Conservation (phyloP, 2,797 vertebrate species). For the Amniataba percoides region DNA sequence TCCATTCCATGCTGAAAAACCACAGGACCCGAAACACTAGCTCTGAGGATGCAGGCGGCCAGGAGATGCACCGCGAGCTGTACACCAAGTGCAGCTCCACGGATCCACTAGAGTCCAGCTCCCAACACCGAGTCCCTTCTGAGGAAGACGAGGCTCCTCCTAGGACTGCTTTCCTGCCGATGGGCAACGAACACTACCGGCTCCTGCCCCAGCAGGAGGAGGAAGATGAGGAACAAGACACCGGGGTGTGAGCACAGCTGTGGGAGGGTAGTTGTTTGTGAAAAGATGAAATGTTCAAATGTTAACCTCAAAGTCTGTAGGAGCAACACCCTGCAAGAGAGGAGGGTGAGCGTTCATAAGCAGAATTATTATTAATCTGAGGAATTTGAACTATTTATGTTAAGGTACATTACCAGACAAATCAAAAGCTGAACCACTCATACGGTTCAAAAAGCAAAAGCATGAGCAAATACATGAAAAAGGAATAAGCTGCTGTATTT, state of each 20-base stretch:
- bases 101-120: conserved; percentile 72
- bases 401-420: conserved; percentile 16
- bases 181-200: conserved; percentile 79
- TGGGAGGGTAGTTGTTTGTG: background rate
- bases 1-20: conserved; percentile 67
- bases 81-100: conserved; percentile 83
- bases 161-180: conserved; percentile 70
- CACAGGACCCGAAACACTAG: background rate
- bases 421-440: conserved; percentile 12
- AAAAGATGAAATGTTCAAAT: conserved; percentile 19
- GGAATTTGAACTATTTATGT: conserved; percentile 45
- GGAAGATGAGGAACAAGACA: conserved; percentile 81
- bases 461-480: background rate
- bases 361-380: conserved; percentile 5
- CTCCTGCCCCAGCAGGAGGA: conserved; percentile 84
- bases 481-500: conserved; percentile 22
- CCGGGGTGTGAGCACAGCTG: conserved; percentile 62
- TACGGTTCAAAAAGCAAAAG: conserved; percentile 25
- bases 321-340: conserved; percentile 14
- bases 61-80: conserved; percentile 72
- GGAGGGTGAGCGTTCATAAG: background rate
- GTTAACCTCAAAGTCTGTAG: conserved; percentile 1
- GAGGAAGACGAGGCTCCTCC: conserved; percentile 57
- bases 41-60: conserved; percentile 36
- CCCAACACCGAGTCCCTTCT: conserved; percentile 27